phyloP scores from a whole-genome alignment of 2,113 vertebrate genomes.

The Callorhinus ursinus region DNA sequence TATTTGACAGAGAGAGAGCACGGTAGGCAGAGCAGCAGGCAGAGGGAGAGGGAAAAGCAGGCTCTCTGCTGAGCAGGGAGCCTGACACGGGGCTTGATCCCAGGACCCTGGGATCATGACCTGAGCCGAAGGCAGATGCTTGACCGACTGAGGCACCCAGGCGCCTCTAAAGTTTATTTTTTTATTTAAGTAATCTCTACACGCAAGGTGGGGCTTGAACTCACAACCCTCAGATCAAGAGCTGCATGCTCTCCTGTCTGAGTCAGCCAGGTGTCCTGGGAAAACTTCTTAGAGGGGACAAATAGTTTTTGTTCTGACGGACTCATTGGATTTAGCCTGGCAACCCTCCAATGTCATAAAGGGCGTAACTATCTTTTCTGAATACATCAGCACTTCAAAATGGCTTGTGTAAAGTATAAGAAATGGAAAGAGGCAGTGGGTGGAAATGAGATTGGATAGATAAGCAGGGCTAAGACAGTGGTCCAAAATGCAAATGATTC shows the following conservation, averaged over 20 bases:
- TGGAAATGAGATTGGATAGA: background rate
- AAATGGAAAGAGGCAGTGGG: background rate
- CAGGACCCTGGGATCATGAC: too few relatives aligned
- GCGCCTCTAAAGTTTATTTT: background rate
- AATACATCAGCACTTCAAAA: background rate
- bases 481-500: background rate
- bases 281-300: background rate
- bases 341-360: background rate
- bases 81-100: too few relatives aligned
- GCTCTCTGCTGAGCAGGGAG: too few relatives aligned
- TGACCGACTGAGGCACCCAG: too few relatives aligned
- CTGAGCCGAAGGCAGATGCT: too few relatives aligned
- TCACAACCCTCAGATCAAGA: background rate
- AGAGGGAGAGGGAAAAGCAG: too few relatives aligned
- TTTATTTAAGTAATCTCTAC: background rate
- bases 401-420: background rate
- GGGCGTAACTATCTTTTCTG: background rate
- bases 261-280: background rate
- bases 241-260: background rate
- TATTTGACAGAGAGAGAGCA: too few relatives aligned
- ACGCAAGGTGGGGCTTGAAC: background rate
- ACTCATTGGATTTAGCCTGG: constrained; percentile 46
- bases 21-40: too few relatives aligned
- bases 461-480: background rate
- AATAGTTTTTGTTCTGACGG: background rate